Evolutionary conservation across 2,888 invertebrate species (phyloP).

Genomic region (Leistus spinibarbis): DNA sequence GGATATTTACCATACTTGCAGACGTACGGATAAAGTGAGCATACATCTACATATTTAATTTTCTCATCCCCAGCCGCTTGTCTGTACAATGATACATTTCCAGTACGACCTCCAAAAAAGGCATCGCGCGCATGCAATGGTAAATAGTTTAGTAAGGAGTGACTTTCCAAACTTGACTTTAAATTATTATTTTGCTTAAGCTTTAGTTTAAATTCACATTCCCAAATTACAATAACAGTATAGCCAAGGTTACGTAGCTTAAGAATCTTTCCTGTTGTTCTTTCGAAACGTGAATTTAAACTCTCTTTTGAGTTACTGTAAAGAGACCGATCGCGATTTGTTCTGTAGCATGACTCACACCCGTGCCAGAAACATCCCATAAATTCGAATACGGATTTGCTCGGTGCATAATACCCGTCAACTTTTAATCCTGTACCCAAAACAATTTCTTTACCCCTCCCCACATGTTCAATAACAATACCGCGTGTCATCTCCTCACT

Average conservation of each 20-base stretch:
- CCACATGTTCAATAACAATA: conserved; percentile 32
- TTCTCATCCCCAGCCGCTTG: conserved; percentile 22
- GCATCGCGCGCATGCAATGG: conserved; percentile 11
- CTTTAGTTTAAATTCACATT: conserved; percentile 11
- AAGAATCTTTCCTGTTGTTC: background rate
- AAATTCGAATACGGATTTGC: conserved; percentile 1
- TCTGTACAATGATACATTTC: too few relatives aligned
- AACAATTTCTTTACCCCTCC: conserved; percentile 18
- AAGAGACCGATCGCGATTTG: background rate
- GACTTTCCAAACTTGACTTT: background rate
- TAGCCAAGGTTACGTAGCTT: background rate
- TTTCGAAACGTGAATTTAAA: background rate
- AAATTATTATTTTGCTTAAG: conserved; percentile 1
- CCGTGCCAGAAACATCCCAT: conserved; percentile 2
- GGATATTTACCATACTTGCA: conserved; percentile 24
- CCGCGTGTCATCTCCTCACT: conserved; percentile 33
- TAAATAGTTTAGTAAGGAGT: background rate
- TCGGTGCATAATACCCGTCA: background rate
- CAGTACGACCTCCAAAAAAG: too few relatives aligned
- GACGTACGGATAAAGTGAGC: conserved; percentile 15
- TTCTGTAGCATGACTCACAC: background rate
- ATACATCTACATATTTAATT: conserved; percentile 29
- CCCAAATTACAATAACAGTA: background rate
- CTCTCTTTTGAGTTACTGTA: background rate
- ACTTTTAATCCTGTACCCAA: background rate